Base-by-base conservation (phyloP, 2,888 invertebrate genomes). In the Tetrapedia diversipes region DNA sequence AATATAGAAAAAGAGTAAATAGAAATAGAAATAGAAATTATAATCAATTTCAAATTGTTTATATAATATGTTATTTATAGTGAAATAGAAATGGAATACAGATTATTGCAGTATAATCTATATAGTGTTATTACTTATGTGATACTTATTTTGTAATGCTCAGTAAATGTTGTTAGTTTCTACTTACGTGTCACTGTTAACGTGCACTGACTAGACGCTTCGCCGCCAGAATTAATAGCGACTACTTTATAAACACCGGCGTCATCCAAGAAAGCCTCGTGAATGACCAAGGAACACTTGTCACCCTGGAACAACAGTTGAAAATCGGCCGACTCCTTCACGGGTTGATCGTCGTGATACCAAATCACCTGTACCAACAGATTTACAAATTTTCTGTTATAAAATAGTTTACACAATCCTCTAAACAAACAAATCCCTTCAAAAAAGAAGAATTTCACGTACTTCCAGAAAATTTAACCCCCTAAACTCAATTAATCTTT, bases 241-340 rank as follows among this genome's bases (percentile, higher is more conserved):
- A 96, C 95, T 34, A 96, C 96, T 91, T 95, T 95, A 89, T 97
- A 97, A 77, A 94, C 93, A 14, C 97, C 97, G 43, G 94, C 94
- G 90, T 97, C 96, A 89, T 96, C 96, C 24, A 95, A 92, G 82
- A 95, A 94, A 0, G 95, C 96, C 90, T 95, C 95, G 83, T 95
- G 94, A 63, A 96, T 95, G 43, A 96, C 92, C 47, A 96, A 91
- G 1, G 96, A 95, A 86, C 96, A 96, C 34, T 95, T 94, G 91
- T 97, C 97, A 16, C 97, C 97, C 92, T 96, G 96, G 92, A 97
- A 97, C 4, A 96, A 92, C 37, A 97, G 92, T 88, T 96, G 96
- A 82, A 97, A 95, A 88, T 97, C 96, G 41, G 95, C 94, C 0
- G 97, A 96, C 90, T 97, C 97, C 89, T 96, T 96, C 0, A 98